Percentiles rank a stretch among this genome's conserved stretches.
Conservation (phyloP, 1,140 invertebrate species). For the Pogonus chalceus region DNA sequence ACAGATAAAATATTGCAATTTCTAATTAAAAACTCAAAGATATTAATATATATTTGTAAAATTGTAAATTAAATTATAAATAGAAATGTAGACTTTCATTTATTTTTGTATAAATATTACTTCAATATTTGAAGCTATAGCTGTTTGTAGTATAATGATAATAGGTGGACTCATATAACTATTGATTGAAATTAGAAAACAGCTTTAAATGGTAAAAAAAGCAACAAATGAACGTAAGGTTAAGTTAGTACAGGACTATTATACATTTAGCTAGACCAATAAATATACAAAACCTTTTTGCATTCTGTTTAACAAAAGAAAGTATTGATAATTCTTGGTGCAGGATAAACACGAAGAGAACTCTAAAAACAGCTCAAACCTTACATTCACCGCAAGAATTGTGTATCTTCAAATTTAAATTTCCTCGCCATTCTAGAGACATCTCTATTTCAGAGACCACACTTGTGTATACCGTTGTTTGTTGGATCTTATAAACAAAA, state of each 20-base stretch:
- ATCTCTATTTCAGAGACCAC: slow-evolving; percentile 17
- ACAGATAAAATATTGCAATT: too few relatives aligned
- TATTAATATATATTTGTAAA: too few relatives aligned
- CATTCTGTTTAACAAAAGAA: slow-evolving; percentile 16
- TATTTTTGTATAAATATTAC: too few relatives aligned
- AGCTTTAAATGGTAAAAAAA: slow-evolving; percentile 22
- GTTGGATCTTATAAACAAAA: too few relatives aligned
- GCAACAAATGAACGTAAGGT: slow-evolving; percentile 23
- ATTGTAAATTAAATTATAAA: too few relatives aligned
- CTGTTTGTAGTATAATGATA: slow-evolving; percentile 17
- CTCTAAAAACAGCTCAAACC: background rate
- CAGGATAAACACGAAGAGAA: background rate
- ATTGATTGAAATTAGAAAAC: slow-evolving; percentile 15
- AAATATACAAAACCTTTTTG: slow-evolving; percentile 21
- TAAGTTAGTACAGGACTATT: slow-evolving; percentile 8
- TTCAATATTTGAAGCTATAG: too few relatives aligned
- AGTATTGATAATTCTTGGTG: slow-evolving; percentile 1
- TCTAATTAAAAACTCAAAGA: too few relatives aligned
- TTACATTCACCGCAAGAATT: background rate
- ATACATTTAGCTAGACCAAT: slow-evolving; percentile 14
- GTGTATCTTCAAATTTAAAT: slow-evolving; percentile 15
- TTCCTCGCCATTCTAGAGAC: slow-evolving; percentile 6
- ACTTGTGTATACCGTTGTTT: slow-evolving; percentile 7
- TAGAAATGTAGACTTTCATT: too few relatives aligned
- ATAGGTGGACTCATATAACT: slow-evolving; percentile 3